These are phyloP conservation scores for Ptychadena robeensis DNA, from an alignment of 2,797 vertebrate genomes.

Conservation along the genomic window DNA sequence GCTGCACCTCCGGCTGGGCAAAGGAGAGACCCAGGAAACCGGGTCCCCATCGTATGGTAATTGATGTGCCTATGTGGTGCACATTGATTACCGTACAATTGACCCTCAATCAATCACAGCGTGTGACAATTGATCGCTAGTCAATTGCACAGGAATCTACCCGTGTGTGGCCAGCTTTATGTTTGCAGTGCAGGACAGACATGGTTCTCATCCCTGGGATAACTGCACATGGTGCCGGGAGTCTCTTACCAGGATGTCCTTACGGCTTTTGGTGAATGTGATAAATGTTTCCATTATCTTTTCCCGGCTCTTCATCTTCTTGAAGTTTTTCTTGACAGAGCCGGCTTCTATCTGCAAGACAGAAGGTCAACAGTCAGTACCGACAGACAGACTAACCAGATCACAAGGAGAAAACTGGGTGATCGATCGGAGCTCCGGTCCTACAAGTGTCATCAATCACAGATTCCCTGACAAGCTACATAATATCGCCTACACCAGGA, in stretches of 20 bases:
- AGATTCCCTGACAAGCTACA: no score
- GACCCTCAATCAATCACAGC: background rate
- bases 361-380: background rate
- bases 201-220: background rate
- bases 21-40: no score
- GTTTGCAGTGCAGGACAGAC: background rate
- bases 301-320: constrained; percentile 75
- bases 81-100: no score
- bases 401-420: background rate
- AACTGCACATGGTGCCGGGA: background rate
- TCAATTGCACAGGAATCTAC: no score
- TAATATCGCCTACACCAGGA: no score
- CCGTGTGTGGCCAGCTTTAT: background rate
- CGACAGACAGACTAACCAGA: background rate
- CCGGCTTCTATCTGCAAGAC: constrained; percentile 68
- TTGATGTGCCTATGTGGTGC: no score
- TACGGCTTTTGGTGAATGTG: constrained; percentile 77
- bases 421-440: background rate
- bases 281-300: constrained; percentile 80
- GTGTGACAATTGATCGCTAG: no score
- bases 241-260: constrained; percentile 78
- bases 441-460: no score
- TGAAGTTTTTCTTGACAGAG: constrained; percentile 78
- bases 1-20: background rate
- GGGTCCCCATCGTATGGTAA: no score